Evolutionary conservation across 2,113 vertebrate species (phyloP), one percentile per base, ranked within the genome.

Genomic region (Sphaerodactylus townsendi): DNA sequence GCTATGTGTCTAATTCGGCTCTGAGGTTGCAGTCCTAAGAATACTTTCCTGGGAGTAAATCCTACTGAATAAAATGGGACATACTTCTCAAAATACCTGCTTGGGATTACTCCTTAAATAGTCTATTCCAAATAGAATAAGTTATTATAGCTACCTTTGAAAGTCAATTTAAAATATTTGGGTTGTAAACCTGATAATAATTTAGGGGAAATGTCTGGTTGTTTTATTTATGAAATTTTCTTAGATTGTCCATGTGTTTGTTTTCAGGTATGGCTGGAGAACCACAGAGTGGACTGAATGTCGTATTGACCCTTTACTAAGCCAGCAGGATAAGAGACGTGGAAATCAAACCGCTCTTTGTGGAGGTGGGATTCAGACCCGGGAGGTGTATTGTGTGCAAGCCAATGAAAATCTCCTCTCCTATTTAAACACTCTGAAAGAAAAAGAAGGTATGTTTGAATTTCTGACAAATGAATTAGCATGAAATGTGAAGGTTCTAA

Each of bases 231-330:
- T 66, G 41, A 80, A 66, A 1, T n/a, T 74, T 33, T 33, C 21
- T 84, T 2, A 48, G 85, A 77, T 44, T n/a, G 37, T 77, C 64
- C 23, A 44, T 44, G 28, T 64, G 53, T 88, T 84, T 84, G 62
- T 3, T 37, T 44, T 25, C 71, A 99, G 98, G 79, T 99, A 97
- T 19, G 95, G 95, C 17, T 99, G 99, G 99, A 96, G 97, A 89
- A 97, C 97, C 75, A 97, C 98, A 0, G 98, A 99, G 90, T 99
- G 99, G 98, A 97, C 96, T 0, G 98, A 99, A 81, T 99, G 99
- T 76, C 96, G 97, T 0, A 97, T 99, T 0, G 98, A 99, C 89
- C 90, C 96, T 46, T 92, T 99, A 91, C 97, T 99, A 2, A 98
- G 97, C 89, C 98, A 99, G 39, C 99, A 99, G 92, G 98, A 99